Evolutionary conservation across 2,888 invertebrate species (phyloP).

Genomic region (Noctua janthe): DNA sequence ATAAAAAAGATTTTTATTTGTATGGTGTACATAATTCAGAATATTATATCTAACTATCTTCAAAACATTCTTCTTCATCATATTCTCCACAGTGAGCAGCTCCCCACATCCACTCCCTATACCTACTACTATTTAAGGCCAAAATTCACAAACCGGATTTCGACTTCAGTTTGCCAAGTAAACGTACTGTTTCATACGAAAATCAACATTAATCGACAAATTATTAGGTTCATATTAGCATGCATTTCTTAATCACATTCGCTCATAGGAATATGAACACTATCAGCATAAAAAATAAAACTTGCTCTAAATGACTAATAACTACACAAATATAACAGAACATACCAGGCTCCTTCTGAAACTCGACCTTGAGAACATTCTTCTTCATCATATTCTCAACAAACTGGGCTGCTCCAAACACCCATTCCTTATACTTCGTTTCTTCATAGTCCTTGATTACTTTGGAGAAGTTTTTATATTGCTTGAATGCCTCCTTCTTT

Average conservation of each 20-base stretch:
- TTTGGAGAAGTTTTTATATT: slow-evolving; percentile 94
- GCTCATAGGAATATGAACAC: not conserved
- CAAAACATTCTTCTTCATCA: not conserved
- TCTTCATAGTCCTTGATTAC: slow-evolving; percentile 94
- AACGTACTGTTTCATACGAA: not conserved
- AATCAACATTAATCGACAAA: not conserved
- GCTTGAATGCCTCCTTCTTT: slow-evolving; percentile 94
- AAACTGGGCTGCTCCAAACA: slow-evolving; percentile 91
- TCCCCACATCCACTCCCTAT: not conserved
- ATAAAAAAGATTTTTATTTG: no score
- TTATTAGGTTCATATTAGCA: not conserved
- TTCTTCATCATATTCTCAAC: slow-evolving; percentile 93
- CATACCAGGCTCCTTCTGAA: slow-evolving; percentile 82
- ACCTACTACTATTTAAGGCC: not conserved
- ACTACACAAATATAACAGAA: not conserved
- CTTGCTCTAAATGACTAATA: not conserved
- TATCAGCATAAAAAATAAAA: not conserved
- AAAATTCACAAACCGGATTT: not conserved
- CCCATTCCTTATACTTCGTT: slow-evolving; percentile 93
- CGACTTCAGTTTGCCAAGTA: not conserved
- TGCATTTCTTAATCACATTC: not conserved
- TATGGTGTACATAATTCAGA: not conserved
- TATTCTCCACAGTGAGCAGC: not conserved
- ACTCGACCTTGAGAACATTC: slow-evolving; percentile 91
- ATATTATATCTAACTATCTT: not conserved